phyloP scores from a whole-genome alignment of 2,113 vertebrate genomes.

The Leptobrachium leishanense region DNA sequence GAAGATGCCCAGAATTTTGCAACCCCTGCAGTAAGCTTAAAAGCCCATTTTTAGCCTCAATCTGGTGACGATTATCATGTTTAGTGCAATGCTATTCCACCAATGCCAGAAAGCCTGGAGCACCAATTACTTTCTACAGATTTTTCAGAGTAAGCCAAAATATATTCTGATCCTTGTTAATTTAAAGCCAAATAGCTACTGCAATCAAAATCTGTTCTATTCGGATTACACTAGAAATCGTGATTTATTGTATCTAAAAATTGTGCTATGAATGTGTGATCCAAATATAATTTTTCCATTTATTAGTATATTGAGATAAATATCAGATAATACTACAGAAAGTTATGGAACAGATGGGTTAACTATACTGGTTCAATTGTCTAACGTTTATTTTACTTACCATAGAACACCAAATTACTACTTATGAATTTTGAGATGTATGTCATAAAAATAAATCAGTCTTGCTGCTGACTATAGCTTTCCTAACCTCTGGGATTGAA shows the following conservation, averaged over 20 bases:
- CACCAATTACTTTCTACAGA: conserved; percentile 3
- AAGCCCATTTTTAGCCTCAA: conserved; percentile 9
- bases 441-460: too few species aligned
- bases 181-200: background rate
- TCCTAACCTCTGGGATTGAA: too few species aligned
- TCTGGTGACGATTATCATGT: conserved; percentile 19
- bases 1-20: conserved; percentile 5
- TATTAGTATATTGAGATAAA: too few species aligned
- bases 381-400: too few species aligned
- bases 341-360: too few species aligned
- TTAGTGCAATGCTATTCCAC: conserved; percentile 3
- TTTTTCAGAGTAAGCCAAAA: background rate
- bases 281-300: too few species aligned
- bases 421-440: too few species aligned
- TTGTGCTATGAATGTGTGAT: too few species aligned
- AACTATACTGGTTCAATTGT: too few species aligned
- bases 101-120: conserved; percentile 12
- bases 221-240: background rate
- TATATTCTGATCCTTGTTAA: conserved; percentile 14
- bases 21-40: conserved; percentile 21
- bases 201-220: background rate
- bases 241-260: background rate
- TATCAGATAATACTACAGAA: too few species aligned
- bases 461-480: too few species aligned
- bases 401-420: too few species aligned